Evolutionary conservation across 2,888 invertebrate species (phyloP), one percentile per base, ranked within the genome.

Genomic region (Drosophila fungiperda): DNA sequence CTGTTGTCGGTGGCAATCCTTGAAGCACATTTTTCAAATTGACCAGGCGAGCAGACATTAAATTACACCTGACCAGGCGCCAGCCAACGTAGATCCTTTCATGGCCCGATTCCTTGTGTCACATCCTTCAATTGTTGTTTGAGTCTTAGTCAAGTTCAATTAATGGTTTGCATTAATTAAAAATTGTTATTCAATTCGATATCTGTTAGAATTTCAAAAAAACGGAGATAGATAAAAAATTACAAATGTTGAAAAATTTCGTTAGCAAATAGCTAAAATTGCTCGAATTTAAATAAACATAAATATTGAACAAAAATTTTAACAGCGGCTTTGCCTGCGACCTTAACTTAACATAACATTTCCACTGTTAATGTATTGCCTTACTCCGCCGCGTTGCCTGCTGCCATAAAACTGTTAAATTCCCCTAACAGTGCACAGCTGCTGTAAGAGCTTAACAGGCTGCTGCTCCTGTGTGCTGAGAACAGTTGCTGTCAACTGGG

Each of bases 11-110:
- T 53, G 67, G 48, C 45, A 67, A 53, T 61, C 60, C 76, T 82
- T 83, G 69, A 72, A 72, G 80, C 73, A 86, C 76, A 85, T 83
- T 79, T 67, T 73, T 60, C 68, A 69, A 79, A 85, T 79, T 79
- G 83, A 73, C 76, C 86, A 73, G 83, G 88, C 80, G 63, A 68
- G 65, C 40, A 40, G 57, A 66, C 70, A 72, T 78, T 73, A 73
- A 71, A 71, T 63, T 65, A 53, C 65, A 78, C 63, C 63, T 69
- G 73, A 35, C 23, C 36, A 29, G 64, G 50, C 65, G 65, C 78
- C 65, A 73, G 38, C 26, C n/a, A 11, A 26, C 49, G 6, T 17
- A n/a, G n/a, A 17, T 5, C 3, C 26, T 29, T 20, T 33, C 40
- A 38, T n/a, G 29, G 17, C 5, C 17, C 23, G 11, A 29, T 35